Evolutionary conservation across 2,797 vertebrate genomes (phyloP).

Genomic region (Mico argentatus): DNA sequence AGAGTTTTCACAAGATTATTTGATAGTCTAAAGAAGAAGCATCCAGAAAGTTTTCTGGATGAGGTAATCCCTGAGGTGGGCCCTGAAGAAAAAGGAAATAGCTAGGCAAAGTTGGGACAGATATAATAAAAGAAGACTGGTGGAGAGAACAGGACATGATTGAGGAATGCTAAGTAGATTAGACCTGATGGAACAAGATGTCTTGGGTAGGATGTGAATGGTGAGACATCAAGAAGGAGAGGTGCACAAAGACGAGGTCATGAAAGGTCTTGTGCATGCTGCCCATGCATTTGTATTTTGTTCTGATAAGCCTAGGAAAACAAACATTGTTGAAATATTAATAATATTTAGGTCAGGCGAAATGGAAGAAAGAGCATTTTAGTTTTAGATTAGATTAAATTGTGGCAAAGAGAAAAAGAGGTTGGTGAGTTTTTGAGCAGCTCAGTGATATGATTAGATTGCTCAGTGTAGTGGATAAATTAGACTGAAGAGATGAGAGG

Average conservation of each 20-base stretch:
- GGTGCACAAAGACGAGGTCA: background rate
- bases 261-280: background rate
- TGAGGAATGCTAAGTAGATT: background rate
- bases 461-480: no score
- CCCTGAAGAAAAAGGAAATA: background rate
- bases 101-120: background rate
- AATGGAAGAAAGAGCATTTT: background rate
- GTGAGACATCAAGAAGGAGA: background rate
- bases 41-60: background rate
- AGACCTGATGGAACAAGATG: background rate
- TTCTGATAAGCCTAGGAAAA: background rate
- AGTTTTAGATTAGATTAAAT: background rate
- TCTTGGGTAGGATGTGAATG: background rate
- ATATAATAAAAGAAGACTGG: background rate
- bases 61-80: background rate
- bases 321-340: background rate
- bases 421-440: background rate
- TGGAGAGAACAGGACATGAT: background rate
- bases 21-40: background rate
- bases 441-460: background rate
- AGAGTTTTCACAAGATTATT: background rate
- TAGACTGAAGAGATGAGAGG: background rate
- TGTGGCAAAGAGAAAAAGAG: background rate
- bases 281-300: background rate
- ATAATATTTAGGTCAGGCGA: background rate